Percentiles rank a stretch among this genome's conserved stretches.
Conservation (phyloP, 2,113 vertebrate genomes). For the Hemichromis elongatus region DNA sequence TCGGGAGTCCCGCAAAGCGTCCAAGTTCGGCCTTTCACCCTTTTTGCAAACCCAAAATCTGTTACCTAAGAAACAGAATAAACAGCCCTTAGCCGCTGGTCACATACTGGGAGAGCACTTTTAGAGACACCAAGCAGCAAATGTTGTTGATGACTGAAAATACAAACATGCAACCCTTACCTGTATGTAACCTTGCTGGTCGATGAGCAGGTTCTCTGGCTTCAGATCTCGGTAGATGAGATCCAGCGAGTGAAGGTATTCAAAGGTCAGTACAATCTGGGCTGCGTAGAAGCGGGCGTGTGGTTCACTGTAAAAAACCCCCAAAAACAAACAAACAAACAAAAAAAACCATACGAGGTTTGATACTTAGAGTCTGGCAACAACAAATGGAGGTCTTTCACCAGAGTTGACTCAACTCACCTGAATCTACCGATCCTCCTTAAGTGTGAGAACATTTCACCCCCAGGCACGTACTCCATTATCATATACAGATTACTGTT, state of each 20-base stretch:
- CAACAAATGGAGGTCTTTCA: background rate
- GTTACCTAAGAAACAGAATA: constrained; percentile 76
- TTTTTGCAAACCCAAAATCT: constrained; percentile 94
- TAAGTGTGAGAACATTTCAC: constrained; percentile 93
- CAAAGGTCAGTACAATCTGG: constrained; percentile 93
- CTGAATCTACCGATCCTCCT: constrained; percentile 91
- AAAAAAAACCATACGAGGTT: background rate
- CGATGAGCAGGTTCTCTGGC: constrained; percentile 92
- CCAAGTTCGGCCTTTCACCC: constrained; percentile 92
- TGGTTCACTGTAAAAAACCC: constrained; percentile 80
- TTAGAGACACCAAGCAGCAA: background rate
- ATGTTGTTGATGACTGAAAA: background rate
- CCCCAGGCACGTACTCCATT: constrained; percentile 91
- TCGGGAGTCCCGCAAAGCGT: constrained; percentile 91
- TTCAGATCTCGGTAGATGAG: constrained; percentile 95
- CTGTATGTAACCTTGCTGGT: constrained; percentile 92
- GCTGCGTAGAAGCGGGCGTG: constrained; percentile 92
- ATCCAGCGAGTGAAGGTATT: constrained; percentile 92
- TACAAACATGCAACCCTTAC: constrained; percentile 31
- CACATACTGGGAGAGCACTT: background rate
- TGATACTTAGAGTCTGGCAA: background rate
- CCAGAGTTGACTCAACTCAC: constrained; percentile 43
- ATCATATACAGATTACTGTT: constrained; percentile 92
- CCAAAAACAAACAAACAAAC: too few relatives aligned
- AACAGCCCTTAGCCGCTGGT: background rate